Evolutionary conservation across 2,888 invertebrate species (phyloP), one percentile per base, ranked within the genome.

Genomic region (Biston betularia): DNA sequence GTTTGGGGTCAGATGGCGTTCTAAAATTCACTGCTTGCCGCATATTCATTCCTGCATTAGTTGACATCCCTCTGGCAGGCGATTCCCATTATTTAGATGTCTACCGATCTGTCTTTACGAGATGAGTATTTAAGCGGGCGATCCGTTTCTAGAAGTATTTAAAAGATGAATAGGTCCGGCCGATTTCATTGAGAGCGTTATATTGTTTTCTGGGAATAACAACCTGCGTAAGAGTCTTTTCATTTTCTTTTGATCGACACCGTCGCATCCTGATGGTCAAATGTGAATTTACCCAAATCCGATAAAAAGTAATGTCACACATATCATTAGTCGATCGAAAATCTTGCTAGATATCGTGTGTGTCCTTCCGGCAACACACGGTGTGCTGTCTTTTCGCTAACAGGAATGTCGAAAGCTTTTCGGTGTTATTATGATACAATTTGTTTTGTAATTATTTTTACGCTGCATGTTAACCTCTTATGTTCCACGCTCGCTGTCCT

Each of bases 391-490:
- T 40, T 33, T 40, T n/a, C 52, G 5, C 40, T 56, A 68, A 59
- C n/a, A 24, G 34, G 4, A 33, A 33, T 52, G 38, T 35, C 12
- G 40, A 56, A 45, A 60, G 64, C 65, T 69, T 64, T 64, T 68
- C 46, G 46, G 12, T 59, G 40, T 45, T 60, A 44, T 42, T 45
- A 57, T 63, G 42, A 24, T 59, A 45, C 42, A 35, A 35, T 44
- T 14, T 12, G 55, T 62, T 65, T 64, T 64, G 44, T 65, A 70
- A 69, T 70, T 64, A 65, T 65, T 62, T 61, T 42, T 67, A 49
- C 52, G 58, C 63, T 66, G 72, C 70, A 72, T 72, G 72, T 56
- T 35, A 38, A 58, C 48, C 46, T 15, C 68, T 60, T 64, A 14
- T 65, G 34, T 45, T 52, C 57, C 46, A 15, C 50, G 33, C 42